Base-by-base conservation (phyloP, 2,888 invertebrate species). In the Pilophorus perplexus region DNA sequence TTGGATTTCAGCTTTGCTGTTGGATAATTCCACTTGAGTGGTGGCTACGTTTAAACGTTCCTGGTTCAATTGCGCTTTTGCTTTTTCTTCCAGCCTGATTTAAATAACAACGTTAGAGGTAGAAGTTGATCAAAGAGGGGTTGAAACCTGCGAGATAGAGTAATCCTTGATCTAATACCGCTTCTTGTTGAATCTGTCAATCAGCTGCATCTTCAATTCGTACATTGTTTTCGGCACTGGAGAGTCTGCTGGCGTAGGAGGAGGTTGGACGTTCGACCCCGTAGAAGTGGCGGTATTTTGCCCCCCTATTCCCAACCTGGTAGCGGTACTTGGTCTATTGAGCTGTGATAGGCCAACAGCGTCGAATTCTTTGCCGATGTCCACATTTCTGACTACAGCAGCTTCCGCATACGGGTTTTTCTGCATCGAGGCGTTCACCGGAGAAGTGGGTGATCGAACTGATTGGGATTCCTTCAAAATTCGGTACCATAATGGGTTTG, bases 81-180 rank as follows among this genome's bases (percentile, higher is more conserved):
- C 44, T 62, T 62, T 62, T 48, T 62, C 62, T 46, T 62, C 62
- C 33, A 62, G 16, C 33, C 62, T 4, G 23, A n/a, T n/a, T n/a
- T n/a, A n/a, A n/a, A n/a, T n/a, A n/a, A n/a, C n/a, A n/a, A n/a
- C n/a, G n/a, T n/a, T n/a, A n/a, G n/a, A n/a, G n/a, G n/a, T n/a
- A n/a, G n/a, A n/a, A n/a, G n/a, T n/a, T n/a, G n/a, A n/a, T n/a
- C n/a, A n/a, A n/a, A n/a, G n/a, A n/a, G n/a, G n/a, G n/a, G n/a
- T n/a, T n/a, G n/a, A n/a, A n/a, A n/a, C n/a, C n/a, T n/a, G n/a
- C n/a, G n/a, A n/a, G n/a, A n/a, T n/a, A n/a, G n/a, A n/a, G n/a
- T n/a, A n/a, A n/a, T n/a, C n/a, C n/a, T n/a, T n/a, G n/a, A n/a
- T n/a, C n/a, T n/a, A n/a, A n/a, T 52, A 33, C 33, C 33, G 25